Evolutionary conservation across 2,113 vertebrate genomes (phyloP).

Genomic region (Sardina pilchardus): DNA sequence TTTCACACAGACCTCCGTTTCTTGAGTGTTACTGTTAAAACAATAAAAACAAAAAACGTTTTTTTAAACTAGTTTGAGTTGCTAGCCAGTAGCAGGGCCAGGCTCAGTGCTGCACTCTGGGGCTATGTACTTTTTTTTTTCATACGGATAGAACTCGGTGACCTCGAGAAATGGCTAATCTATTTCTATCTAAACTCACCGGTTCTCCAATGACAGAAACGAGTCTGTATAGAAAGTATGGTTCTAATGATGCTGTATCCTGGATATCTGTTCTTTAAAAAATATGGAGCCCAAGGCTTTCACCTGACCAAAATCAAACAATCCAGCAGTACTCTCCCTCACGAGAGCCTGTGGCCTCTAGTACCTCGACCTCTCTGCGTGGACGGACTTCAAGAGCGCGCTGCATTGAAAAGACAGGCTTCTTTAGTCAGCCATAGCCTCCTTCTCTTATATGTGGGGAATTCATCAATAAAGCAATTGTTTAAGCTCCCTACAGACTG

Average conservation of each 20-base stretch:
- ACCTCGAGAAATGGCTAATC: no score
- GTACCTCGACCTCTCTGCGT: not conserved
- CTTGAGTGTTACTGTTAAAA: no score
- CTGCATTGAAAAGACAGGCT: not conserved
- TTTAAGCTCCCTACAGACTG: conserved; percentile 70
- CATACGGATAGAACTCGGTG: no score
- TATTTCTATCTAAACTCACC: no score
- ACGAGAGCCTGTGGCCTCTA: not conserved
- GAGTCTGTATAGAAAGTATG: not conserved
- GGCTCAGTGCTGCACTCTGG: no score
- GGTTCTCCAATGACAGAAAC: not conserved
- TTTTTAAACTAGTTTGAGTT: no score
- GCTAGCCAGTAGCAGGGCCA: no score
- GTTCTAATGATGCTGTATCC: not conserved
- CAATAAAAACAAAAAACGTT: no score
- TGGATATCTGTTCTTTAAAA: not conserved
- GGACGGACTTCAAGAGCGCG: not conserved
- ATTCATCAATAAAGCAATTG: conserved; percentile 78
- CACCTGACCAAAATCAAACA: not conserved
- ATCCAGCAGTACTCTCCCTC: not conserved
- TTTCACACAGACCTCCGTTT: no score
- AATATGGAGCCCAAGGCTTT: not conserved
- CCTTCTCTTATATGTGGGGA: conserved; percentile 58
- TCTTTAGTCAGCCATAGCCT: not conserved
- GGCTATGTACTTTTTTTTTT: no score